phyloP scores from a whole-genome alignment of 1,140 invertebrate genomes.

The Prorops nasuta region DNA sequence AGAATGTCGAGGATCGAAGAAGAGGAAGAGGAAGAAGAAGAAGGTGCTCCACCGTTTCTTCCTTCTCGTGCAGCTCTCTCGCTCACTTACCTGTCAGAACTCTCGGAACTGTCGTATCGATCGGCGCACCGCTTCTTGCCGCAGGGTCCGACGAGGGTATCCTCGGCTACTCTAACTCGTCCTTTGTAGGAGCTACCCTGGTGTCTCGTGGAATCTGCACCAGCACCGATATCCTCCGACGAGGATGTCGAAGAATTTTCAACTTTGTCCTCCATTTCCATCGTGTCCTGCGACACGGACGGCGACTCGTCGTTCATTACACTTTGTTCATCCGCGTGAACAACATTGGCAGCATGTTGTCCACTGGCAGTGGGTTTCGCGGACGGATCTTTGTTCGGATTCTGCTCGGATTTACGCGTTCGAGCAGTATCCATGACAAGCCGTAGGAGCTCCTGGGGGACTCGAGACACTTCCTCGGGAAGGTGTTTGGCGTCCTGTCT shows the following conservation, averaged over 20 bases:
- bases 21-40: too few species aligned
- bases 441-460: too few species aligned
- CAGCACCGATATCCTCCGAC: conserved; percentile 9
- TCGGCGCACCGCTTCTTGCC: conserved; percentile 81
- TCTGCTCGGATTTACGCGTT: too few species aligned
- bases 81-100: conserved; percentile 77
- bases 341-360: too few species aligned
- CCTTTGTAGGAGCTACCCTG: conserved; percentile 38
- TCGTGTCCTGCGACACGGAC: conserved; percentile 11
- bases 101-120: conserved; percentile 86
- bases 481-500: conserved; percentile 20
- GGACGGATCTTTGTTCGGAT: too few species aligned
- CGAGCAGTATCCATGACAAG: too few species aligned
- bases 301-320: conserved; percentile 5
- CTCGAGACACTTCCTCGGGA: conserved; percentile 4
- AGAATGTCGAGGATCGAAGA: too few species aligned
- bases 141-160: conserved; percentile 50
- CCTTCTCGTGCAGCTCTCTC: conserved; percentile 9
- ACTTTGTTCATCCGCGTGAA: too few species aligned
- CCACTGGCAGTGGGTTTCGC: too few species aligned
- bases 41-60: not conserved
- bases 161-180: conserved; percentile 42
- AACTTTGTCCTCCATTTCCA: conserved; percentile 4
- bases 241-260: conserved; percentile 4
- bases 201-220: conserved; percentile 20